A percentile compares a stretch with the other conserved stretches of the same genome.
Evolutionary conservation across 2,113 vertebrate species (phyloP).

Genomic region (Laticauda laticaudata): DNA sequence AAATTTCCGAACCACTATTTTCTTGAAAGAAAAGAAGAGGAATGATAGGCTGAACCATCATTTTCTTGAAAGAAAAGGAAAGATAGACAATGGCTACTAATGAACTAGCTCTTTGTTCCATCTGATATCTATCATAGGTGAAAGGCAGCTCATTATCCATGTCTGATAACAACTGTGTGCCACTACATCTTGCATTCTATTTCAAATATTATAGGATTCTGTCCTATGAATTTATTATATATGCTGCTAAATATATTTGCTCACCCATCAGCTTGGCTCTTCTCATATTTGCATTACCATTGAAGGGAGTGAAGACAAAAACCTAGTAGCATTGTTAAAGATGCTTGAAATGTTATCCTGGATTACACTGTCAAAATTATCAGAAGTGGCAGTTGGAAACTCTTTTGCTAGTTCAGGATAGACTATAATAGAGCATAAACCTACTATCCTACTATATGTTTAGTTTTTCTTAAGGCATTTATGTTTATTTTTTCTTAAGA

Average conservation of each 20-base stretch:
- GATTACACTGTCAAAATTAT: neutral
- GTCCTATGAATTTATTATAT: neutral
- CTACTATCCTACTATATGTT: neutral
- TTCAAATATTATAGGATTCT: neutral
- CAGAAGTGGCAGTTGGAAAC: neutral
- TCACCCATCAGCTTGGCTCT: neutral
- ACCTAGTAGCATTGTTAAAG: neutral
- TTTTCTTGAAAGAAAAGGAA: neutral
- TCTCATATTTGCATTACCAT: neutral
- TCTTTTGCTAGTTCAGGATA: neutral
- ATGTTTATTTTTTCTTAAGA: constrained; percentile 15
- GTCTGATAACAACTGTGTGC: neutral
- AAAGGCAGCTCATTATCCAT: neutral
- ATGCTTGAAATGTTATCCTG: neutral
- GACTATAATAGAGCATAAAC: neutral
- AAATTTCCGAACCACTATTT: neutral
- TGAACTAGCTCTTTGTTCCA: neutral
- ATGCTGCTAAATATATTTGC: neutral
- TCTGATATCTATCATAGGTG: neutral
- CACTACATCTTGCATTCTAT: neutral
- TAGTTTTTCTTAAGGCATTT: constrained; percentile 18
- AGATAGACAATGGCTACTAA: neutral
- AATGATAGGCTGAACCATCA: too few relatives aligned
- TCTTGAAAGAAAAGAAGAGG: too few relatives aligned
- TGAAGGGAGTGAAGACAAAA: neutral